Evolutionary conservation across 2,797 vertebrate genomes (phyloP).

Genomic region (Semaprochilodus insignis): DNA sequence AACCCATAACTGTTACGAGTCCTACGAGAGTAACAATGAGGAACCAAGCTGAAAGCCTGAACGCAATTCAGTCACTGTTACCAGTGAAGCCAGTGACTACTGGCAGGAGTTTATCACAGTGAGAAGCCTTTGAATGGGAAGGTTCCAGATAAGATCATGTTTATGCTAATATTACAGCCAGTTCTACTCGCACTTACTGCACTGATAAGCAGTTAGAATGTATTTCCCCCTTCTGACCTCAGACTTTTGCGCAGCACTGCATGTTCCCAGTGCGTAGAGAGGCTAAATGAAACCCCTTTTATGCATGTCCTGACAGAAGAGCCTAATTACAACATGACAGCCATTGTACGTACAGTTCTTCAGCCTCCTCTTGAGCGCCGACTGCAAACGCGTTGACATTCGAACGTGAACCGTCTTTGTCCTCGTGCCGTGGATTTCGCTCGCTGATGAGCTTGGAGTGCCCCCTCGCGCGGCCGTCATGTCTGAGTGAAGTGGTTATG

Average conservation of each 20-base stretch:
- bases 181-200: too few relatives aligned
- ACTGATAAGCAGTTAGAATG: too few relatives aligned
- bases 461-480: background rate
- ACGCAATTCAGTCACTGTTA: too few relatives aligned
- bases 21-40: too few relatives aligned
- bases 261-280: background rate
- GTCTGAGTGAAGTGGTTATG: background rate
- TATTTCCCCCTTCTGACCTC: too few relatives aligned
- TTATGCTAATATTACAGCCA: too few relatives aligned
- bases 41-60: too few relatives aligned
- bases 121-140: too few relatives aligned
- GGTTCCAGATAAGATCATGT: too few relatives aligned
- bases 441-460: slow-evolving; percentile 6
- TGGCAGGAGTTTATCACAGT: too few relatives aligned
- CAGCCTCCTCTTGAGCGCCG: slow-evolving; percentile 14
- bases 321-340: slow-evolving; percentile 12
- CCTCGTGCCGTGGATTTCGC: background rate
- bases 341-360: slow-evolving; percentile 17
- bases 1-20: too few relatives aligned
- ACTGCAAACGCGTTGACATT: slow-evolving; percentile 38
- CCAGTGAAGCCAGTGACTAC: too few relatives aligned
- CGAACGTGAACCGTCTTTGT: slow-evolving; percentile 36
- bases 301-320: slow-evolving; percentile 16
- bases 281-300: background rate
- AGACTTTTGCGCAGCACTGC: background rate